phyloP scores from a whole-genome alignment of 1,140 invertebrate genomes.

The Oedothorax gibbosus region DNA sequence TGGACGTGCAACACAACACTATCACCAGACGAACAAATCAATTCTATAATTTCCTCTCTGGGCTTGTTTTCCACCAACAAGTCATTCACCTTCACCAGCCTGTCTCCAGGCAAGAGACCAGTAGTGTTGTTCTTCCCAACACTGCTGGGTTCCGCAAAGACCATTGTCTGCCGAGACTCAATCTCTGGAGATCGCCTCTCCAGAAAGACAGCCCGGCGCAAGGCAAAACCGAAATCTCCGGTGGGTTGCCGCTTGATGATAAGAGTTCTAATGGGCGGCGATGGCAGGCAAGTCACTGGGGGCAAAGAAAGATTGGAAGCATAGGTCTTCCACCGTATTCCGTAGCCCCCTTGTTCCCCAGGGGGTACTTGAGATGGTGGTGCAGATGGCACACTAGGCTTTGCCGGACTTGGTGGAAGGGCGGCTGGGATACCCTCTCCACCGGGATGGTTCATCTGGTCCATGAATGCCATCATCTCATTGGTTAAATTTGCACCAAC shows the following conservation, averaged over 20 bases:
- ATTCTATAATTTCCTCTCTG: conserved; percentile 92
- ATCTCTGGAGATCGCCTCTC: conserved; percentile 65
- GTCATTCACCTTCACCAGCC: conserved; percentile 90
- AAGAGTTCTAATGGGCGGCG: conserved; percentile 81
- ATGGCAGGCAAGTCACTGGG: conserved; percentile 77
- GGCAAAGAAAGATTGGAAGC: conserved; percentile 81
- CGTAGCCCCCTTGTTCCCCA: conserved; percentile 61
- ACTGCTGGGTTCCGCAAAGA: conserved; percentile 92
- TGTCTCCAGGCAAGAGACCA: conserved; percentile 88
- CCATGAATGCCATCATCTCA: conserved; percentile 68
- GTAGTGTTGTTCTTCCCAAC: conserved; percentile 81
- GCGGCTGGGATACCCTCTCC: not conserved
- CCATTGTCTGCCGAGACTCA: conserved; percentile 78
- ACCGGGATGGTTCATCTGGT: conserved; percentile 61
- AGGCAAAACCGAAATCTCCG: conserved; percentile 94
- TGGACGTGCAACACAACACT: conserved; percentile 86
- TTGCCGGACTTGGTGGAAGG: conserved; percentile 32
- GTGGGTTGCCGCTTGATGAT: conserved; percentile 84
- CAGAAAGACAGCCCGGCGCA: conserved; percentile 86
- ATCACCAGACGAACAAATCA: conserved; percentile 87
- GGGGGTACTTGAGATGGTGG: conserved; percentile 57
- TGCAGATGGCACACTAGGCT: conserved; percentile 53
- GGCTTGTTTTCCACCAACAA: conserved; percentile 85
- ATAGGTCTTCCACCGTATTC: conserved; percentile 62
- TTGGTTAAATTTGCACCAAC: conserved; percentile 31